Percentiles rank a stretch among this genome's conserved stretches.
These are phyloP conservation scores for Sinelater perroti DNA, from an alignment of 2,888 invertebrate species.

Conservation along the genomic window DNA sequence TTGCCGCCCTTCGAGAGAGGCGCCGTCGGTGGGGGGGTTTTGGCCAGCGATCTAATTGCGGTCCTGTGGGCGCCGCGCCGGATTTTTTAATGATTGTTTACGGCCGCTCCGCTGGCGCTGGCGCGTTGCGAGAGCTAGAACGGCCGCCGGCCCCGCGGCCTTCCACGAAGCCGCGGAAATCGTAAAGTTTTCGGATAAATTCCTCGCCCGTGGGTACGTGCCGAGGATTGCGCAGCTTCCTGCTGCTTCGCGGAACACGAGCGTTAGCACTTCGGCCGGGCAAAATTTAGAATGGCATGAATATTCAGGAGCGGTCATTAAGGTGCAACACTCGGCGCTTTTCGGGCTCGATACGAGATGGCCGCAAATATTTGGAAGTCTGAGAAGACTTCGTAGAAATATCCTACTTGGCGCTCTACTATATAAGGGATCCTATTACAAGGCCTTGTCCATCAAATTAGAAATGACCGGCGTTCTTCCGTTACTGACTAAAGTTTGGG, in stretches of 20 bases:
- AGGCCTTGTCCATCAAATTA: too few relatives aligned
- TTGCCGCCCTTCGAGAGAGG: not conserved
- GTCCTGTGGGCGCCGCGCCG: slow-evolving; percentile 16
- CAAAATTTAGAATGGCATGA: slow-evolving; percentile 13
- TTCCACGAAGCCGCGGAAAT: slow-evolving; percentile 18
- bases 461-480: too few relatives aligned
- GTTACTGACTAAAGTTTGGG: too few relatives aligned
- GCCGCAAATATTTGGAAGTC: too few relatives aligned
- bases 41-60: slow-evolving; percentile 27
- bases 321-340: too few relatives aligned
- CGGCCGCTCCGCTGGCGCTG: not conserved
- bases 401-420: too few relatives aligned
- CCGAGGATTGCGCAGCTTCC: slow-evolving; percentile 23
- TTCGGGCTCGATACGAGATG: too few relatives aligned
- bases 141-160: not conserved
- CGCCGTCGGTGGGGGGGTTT: slow-evolving; percentile 17
- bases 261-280: slow-evolving; percentile 29
- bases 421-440: too few relatives aligned
- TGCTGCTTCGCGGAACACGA: slow-evolving; percentile 22
- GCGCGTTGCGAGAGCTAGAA: not conserved
- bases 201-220: not conserved
- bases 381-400: too few relatives aligned
- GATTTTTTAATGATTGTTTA: slow-evolving; percentile 12
- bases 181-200: slow-evolving; percentile 6
- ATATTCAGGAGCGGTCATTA: slow-evolving; percentile 6